Evolutionary conservation across 2,113 vertebrate species (phyloP).

Genomic region (Limanda limanda): DNA sequence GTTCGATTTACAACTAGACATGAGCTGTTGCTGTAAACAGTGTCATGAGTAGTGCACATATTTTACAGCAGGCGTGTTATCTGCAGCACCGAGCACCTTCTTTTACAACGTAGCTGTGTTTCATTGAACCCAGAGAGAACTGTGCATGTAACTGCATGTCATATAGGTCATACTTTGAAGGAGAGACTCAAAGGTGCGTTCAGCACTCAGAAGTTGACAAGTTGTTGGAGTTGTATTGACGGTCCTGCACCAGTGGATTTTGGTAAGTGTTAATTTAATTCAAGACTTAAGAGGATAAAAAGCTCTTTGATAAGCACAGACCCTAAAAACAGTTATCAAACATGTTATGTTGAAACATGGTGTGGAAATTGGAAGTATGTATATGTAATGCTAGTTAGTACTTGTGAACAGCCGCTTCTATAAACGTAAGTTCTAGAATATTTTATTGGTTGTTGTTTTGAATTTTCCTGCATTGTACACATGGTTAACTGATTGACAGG

Average conservation of each 20-base stretch:
- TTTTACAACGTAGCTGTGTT: neutral
- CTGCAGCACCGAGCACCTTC: neutral
- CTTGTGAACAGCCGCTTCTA: too few species aligned
- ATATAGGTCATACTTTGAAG: neutral
- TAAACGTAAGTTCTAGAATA: neutral
- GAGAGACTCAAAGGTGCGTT: neutral
- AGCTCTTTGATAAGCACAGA: neutral
- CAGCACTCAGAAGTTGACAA: too few species aligned
- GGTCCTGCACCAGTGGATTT: neutral
- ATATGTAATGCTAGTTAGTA: too few species aligned
- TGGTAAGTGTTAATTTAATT: constrained; percentile 43
- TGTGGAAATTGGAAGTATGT: too few species aligned
- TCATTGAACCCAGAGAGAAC: too few species aligned
- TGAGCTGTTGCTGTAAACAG: neutral
- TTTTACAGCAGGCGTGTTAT: constrained; percentile 4
- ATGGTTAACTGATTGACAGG: too few species aligned
- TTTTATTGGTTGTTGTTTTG: neutral
- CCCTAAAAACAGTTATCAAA: neutral
- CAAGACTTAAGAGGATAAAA: neutral
- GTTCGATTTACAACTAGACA: neutral
- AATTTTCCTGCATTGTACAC: neutral
- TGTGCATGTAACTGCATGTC: neutral
- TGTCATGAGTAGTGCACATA: neutral
- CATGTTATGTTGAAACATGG: neutral
- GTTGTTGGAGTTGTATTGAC: neutral